Percentiles rank a stretch among this genome's conserved stretches.
Conservation (phyloP, 2,797 vertebrate genomes). For the Pangasius macronema region DNA sequence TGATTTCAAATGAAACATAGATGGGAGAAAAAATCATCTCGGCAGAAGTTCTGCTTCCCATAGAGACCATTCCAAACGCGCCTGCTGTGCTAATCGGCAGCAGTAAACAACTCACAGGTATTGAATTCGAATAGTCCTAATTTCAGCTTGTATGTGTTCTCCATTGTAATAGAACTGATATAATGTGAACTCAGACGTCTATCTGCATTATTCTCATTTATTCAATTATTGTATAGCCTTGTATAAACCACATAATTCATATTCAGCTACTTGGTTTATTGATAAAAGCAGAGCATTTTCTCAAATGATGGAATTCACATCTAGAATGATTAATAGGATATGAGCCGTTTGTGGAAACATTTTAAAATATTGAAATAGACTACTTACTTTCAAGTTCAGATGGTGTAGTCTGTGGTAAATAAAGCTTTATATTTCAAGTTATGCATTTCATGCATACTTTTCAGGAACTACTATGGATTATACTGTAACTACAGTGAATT, state of each 20-base stretch:
- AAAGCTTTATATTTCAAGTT: background rate
- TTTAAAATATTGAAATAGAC: background rate
- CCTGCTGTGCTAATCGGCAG: conserved; percentile 3
- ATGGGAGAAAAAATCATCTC: too few species aligned
- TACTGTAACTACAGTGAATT: background rate
- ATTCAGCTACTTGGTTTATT: background rate
- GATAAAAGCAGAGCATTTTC: background rate
- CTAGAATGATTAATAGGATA: background rate
- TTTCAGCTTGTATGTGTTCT: background rate
- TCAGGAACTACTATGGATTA: background rate
- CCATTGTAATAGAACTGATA: background rate
- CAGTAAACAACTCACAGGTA: background rate
- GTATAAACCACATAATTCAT: background rate
- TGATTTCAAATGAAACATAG: background rate
- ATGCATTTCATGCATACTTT: background rate
- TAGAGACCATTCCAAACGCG: background rate
- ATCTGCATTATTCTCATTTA: background rate
- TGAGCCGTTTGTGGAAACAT: background rate
- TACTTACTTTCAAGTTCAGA: background rate
- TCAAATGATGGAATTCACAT: background rate
- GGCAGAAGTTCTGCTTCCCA: background rate
- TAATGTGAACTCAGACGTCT: background rate
- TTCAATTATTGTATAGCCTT: background rate
- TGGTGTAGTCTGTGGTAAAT: background rate
- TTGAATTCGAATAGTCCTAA: conserved; percentile 8